A percentile compares a stretch with the other conserved stretches of the same genome.
Conservation (phyloP, 1,140 invertebrate species). For the Eurosta solidaginis region DNA sequence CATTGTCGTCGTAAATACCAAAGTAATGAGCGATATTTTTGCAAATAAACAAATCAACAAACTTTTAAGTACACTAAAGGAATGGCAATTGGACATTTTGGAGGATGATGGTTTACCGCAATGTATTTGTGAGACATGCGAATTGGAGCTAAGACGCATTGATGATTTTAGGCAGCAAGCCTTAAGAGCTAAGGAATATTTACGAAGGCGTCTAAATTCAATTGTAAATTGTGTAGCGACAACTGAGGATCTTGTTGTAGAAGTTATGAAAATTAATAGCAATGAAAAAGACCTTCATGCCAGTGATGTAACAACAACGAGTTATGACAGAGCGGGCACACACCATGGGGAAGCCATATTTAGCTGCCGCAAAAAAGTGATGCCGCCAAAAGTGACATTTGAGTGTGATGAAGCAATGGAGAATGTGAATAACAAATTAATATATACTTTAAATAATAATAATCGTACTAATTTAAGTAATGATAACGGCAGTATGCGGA, state of each 20-base stretch:
- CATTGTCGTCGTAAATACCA: too few relatives aligned
- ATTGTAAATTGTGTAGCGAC: background rate
- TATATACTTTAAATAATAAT: background rate
- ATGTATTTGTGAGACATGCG: background rate
- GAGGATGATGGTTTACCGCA: background rate
- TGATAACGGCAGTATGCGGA: too few relatives aligned
- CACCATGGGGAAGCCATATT: background rate
- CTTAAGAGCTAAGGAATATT: background rate
- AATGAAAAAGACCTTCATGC: slow-evolving; percentile 17
- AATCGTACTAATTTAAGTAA: background rate
- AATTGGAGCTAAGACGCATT: background rate
- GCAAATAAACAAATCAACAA: background rate
- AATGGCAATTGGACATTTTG: slow-evolving; percentile 7
- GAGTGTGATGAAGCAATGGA: background rate
- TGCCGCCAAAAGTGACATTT: too few relatives aligned
- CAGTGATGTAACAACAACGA: background rate
- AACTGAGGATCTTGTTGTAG: background rate
- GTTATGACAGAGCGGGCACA: background rate
- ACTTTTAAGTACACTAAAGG: background rate
- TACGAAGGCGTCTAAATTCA: background rate
- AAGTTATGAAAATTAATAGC: background rate
- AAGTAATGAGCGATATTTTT: background rate
- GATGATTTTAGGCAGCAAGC: background rate
- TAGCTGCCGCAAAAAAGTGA: too few relatives aligned
- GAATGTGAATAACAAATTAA: background rate